A percentile compares a stretch with the other conserved stretches of the same genome.
These are phyloP conservation scores for Acanthurus lineatus DNA, from an alignment of 2,797 vertebrate genomes.

Conservation along the genomic window DNA sequence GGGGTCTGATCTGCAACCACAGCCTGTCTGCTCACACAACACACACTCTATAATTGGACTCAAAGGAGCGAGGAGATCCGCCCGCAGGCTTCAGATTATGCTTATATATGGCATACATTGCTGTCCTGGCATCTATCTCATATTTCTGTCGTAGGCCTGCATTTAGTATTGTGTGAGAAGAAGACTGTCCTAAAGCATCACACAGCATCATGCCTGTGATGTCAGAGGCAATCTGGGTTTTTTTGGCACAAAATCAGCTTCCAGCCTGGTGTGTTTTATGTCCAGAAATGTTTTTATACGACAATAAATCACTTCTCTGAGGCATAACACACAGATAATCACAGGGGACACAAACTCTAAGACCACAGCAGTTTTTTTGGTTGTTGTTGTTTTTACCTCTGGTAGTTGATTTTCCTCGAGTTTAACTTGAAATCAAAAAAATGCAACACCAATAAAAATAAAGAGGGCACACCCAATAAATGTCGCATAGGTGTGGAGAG, in stretches of 20 bases:
- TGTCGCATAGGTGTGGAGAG: too few species aligned
- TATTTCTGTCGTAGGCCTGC: slow-evolving; percentile 11
- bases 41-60: slow-evolving; percentile 75
- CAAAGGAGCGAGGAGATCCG: slow-evolving; percentile 61
- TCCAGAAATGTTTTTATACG: slow-evolving; percentile 7
- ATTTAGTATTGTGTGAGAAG: background rate
- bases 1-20: slow-evolving; percentile 47
- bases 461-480: background rate
- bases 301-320: background rate
- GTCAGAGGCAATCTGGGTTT: slow-evolving; percentile 3
- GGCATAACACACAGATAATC: background rate
- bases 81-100: slow-evolving; percentile 64
- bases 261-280: slow-evolving; percentile 3
- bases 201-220: background rate
- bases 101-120: slow-evolving; percentile 66
- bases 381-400: too few species aligned
- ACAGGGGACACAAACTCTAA: slow-evolving; percentile 7
- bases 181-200: background rate
- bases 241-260: slow-evolving; percentile 12
- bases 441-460: too few species aligned
- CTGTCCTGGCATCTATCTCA: slow-evolving; percentile 36
- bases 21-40: slow-evolving; percentile 61
- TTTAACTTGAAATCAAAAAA: background rate
- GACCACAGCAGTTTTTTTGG: too few species aligned
- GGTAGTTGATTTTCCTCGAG: background rate